Conservation (phyloP, 64 coral and sea anemone genomes). For the Pachyseris speciosa region DNA sequence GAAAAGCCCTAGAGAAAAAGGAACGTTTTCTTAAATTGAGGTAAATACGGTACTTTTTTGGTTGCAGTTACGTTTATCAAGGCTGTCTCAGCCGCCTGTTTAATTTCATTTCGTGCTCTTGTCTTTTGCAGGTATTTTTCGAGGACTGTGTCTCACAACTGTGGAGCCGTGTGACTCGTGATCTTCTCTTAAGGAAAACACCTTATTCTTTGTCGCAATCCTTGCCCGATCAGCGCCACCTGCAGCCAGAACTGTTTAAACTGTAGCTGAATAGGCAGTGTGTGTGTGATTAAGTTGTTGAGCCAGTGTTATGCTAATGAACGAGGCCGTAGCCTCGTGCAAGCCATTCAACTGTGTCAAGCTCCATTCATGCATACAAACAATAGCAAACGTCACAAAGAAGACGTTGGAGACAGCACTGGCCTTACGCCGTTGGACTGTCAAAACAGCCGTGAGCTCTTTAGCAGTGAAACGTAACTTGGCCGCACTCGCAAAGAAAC, state of each 20-base stretch:
- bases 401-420: conserved; percentile 35
- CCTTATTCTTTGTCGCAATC: conserved; percentile 45
- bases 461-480: conserved; percentile 24
- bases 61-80: no score
- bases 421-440: background rate
- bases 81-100: background rate
- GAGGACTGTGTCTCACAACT: background rate
- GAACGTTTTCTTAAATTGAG: no score
- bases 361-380: conserved; percentile 4
- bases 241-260: conserved; percentile 24
- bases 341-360: conserved; percentile 31
- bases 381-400: conserved; percentile 44
- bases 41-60: no score
- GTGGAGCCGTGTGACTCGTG: background rate
- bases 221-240: conserved; percentile 27
- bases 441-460: conserved; percentile 37
- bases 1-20: no score
- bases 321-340: conserved; percentile 20
- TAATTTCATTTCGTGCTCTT: background rate
- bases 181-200: conserved; percentile 13
- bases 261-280: conserved; percentile 4
- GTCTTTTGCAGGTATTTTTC: background rate
- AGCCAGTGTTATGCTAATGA: conserved; percentile 35
- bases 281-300: conserved; percentile 23
- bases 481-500: background rate